Percentiles rank a stretch among this genome's conserved stretches.
phyloP scores from a whole-genome alignment of 2,888 invertebrate genomes.

The Mycogona germanica region DNA sequence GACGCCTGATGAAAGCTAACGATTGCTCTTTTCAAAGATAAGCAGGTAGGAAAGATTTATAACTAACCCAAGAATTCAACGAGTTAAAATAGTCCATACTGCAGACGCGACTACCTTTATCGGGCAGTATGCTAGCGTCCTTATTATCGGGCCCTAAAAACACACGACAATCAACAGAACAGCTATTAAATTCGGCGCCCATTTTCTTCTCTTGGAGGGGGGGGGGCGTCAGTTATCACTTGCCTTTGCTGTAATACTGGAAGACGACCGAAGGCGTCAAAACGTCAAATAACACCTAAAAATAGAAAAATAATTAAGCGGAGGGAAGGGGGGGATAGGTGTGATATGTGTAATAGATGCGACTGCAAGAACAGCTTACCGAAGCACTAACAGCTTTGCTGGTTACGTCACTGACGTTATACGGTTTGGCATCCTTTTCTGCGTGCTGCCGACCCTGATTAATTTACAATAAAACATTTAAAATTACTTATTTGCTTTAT shows the following conservation, averaged over 20 bases:
- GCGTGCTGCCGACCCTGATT: conserved; percentile 22
- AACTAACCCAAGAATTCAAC: conserved; percentile 57
- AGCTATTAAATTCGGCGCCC: background rate
- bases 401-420: conserved; percentile 31
- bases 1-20: background rate
- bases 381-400: conserved; percentile 43
- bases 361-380: conserved; percentile 31
- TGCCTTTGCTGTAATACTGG: conserved; percentile 49
- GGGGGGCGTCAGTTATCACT: background rate
- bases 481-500: background rate
- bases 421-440: conserved; percentile 26
- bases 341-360: background rate
- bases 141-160: background rate
- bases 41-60: background rate
- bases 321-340: background rate
- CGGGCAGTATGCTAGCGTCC: background rate
- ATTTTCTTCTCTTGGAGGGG: background rate
- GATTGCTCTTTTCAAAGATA: background rate
- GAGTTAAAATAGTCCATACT: conserved; percentile 66
- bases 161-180: background rate
- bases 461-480: background rate
- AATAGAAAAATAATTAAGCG: background rate
- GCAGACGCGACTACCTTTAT: conserved; percentile 8
- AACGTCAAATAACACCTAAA: conserved; percentile 52
- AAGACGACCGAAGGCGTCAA: conserved; percentile 77